Evolutionary conservation across 2,113 vertebrate genomes (phyloP), one percentile per base, ranked within the genome.

Genomic region (Scalopus aquaticus): DNA sequence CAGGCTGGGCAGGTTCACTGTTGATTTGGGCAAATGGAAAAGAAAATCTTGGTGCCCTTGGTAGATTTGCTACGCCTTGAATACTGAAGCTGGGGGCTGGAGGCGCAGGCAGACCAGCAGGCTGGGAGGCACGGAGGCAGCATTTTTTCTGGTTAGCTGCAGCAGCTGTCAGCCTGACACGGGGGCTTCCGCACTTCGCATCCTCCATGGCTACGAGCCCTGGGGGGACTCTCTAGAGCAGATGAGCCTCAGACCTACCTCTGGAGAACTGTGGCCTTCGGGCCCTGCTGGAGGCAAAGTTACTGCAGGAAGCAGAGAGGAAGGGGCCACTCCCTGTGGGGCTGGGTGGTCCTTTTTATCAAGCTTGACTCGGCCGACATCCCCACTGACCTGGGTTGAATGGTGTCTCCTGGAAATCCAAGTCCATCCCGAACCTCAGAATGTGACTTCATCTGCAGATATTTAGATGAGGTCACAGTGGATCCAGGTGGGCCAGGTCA

Each of bases 271-370:
- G 46, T 4, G 10, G 35, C 37, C 32, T 5, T 44, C 2, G 54
- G 44, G 19, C 56, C 37, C 0, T 30, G 17, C 9, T 15, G 16
- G 20, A 51, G 17, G 17, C 7, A 2, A 3, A 10, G n/a, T 16
- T 15, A 54, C 32, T 30, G 22, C 26, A 39, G 81, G 39, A 56
- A 51, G n/a, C 8, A 54, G 37, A 28, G 35, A 9, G 19, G n/a
- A 39, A 32, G 26, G 70, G 49, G 49, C 67, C 58, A 16, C 30
- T 11, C 4, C 5, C n/a, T n/a, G n/a, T 15, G 26, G 24, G 11
- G 9, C 16, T 2, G 9, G 19, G 39, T 28, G 0, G 1, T 26
- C 70, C 7, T 26, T 30, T 8, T 42, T 19, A 10, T 13, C 2
- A 1, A 65, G 54, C 51, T 24, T 19, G 22, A 8, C 37, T 39